Evolutionary conservation across 2,888 invertebrate genomes (phyloP).

Genomic region (Bombyx huttoni): DNA sequence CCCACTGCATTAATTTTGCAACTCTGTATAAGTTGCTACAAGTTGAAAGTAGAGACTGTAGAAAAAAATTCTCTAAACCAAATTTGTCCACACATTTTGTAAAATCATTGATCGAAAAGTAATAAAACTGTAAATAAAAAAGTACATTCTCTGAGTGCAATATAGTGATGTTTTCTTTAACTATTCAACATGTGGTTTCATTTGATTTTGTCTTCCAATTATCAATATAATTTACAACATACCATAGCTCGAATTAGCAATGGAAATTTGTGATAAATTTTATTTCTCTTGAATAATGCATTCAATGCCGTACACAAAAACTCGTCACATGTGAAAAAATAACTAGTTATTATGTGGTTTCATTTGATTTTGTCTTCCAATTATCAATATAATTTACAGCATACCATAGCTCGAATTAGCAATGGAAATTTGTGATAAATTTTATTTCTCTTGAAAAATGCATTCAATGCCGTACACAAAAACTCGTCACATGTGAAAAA

Average conservation of each 20-base stretch:
- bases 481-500: background rate
- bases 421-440: background rate
- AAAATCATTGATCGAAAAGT: background rate
- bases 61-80: background rate
- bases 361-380: constrained; percentile 1
- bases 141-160: constrained; percentile 10
- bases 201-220: constrained; percentile 1
- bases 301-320: constrained; percentile 2
- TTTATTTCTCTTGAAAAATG: background rate
- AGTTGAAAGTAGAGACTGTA: too few relatives aligned
- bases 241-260: background rate
- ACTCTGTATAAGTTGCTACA: too few relatives aligned
- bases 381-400: background rate
- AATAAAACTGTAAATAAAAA: background rate
- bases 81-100: background rate
- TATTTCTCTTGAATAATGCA: background rate
- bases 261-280: background rate
- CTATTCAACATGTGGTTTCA: background rate
- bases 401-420: background rate
- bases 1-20: too few relatives aligned
- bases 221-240: background rate
- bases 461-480: constrained; percentile 2
- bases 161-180: constrained; percentile 8
- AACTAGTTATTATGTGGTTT: background rate
- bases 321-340: background rate